These are phyloP conservation scores for Fratercula arctica DNA, from an alignment of 2,797 vertebrate genomes.

Conservation along the genomic window DNA sequence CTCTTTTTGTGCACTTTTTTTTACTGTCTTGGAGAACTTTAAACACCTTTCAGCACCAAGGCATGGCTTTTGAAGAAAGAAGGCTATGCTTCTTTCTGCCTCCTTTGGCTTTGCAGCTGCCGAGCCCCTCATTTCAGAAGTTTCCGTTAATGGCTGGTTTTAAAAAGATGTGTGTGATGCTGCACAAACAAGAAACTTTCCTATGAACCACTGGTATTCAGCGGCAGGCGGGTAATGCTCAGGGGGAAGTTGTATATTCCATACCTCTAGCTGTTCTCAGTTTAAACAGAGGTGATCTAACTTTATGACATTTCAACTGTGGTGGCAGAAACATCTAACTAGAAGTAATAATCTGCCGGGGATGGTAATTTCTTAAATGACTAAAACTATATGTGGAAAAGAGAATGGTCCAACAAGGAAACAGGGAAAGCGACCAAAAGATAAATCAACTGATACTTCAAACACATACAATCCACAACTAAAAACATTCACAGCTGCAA, in stretches of 20 bases:
- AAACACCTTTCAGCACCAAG: background rate
- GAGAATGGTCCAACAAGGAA: background rate
- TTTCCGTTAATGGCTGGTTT: background rate
- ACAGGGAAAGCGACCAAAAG: background rate
- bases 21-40: background rate
- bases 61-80: background rate
- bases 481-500: background rate
- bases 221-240: rapidly evolving
- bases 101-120: background rate
- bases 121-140: background rate
- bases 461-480: background rate
- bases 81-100: background rate
- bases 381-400: background rate
- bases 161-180: background rate
- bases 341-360: background rate
- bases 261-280: background rate
- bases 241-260: background rate
- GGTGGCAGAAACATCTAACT: background rate
- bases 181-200: background rate
- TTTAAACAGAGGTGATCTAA: background rate
- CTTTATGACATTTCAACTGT: background rate
- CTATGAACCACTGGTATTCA: background rate
- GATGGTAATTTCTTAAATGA: background rate
- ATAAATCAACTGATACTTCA: background rate
- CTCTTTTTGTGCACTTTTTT: background rate